Evolutionary conservation across 2,113 vertebrate genomes (phyloP).

Genomic region (Alligator sinensis): DNA sequence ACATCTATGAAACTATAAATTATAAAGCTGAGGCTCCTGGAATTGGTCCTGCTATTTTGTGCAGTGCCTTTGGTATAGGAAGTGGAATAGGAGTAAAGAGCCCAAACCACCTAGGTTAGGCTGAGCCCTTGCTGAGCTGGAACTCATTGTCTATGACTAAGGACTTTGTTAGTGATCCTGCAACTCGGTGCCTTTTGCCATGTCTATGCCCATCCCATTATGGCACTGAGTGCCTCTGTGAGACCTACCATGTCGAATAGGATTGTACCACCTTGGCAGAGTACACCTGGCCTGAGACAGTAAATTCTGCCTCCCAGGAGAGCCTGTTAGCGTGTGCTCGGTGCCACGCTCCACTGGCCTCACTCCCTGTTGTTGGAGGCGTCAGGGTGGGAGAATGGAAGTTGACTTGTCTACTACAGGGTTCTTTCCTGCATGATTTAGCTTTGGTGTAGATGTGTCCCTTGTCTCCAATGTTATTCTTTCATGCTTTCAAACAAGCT

Average conservation of each 20-base stretch:
- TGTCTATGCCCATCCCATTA: not conserved
- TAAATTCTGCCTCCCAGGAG: too few species aligned
- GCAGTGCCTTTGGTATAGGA: not conserved
- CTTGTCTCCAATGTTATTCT: too few species aligned
- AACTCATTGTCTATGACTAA: not conserved
- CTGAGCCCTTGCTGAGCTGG: not conserved
- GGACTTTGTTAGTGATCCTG: not conserved
- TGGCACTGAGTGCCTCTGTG: fast-evolving
- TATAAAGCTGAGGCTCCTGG: fast-evolving
- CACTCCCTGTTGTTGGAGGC: too few species aligned
- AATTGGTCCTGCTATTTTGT: not conserved
- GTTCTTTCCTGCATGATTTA: too few species aligned
- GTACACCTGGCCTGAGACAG: too few species aligned
- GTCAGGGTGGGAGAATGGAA: too few species aligned
- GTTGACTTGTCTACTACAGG: too few species aligned
- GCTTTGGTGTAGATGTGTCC: too few species aligned
- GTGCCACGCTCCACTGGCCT: too few species aligned
- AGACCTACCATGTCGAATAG: not conserved
- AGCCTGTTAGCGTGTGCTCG: too few species aligned
- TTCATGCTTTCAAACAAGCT: too few species aligned
- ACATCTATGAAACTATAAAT: not conserved
- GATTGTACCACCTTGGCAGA: not conserved
- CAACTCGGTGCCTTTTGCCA: not conserved
- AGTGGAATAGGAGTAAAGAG: not conserved
- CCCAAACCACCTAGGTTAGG: constrained; percentile 22